phyloP scores from a whole-genome alignment of 2,113 vertebrate species.

The Blennius ocellaris region DNA sequence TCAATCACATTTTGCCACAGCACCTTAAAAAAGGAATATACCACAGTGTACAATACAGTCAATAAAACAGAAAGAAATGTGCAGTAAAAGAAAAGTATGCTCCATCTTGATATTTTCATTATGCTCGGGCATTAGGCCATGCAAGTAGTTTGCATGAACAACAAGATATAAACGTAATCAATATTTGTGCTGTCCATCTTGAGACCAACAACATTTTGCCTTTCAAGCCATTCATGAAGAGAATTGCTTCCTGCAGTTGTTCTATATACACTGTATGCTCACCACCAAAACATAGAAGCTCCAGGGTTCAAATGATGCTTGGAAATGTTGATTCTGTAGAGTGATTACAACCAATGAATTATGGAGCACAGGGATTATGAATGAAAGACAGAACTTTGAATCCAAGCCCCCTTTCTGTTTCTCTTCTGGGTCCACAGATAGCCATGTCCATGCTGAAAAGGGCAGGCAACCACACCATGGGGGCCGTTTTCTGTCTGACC shows the following conservation, averaged over 20 bases:
- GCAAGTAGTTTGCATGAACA: slow-evolving; percentile 7
- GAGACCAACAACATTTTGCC: slow-evolving; percentile 17
- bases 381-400: slow-evolving; percentile 56
- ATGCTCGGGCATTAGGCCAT: no score
- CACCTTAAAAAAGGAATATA: no score
- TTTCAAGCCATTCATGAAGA: slow-evolving; percentile 14
- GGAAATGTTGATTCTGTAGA: slow-evolving; percentile 39
- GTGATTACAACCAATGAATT: slow-evolving; percentile 52
- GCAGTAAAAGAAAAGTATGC: no score
- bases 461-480: slow-evolving; percentile 41
- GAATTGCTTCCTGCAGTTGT: slow-evolving; percentile 23
- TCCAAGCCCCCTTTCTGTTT: slow-evolving; percentile 30
- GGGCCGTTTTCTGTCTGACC: slow-evolving; percentile 44
- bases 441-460: slow-evolving; percentile 36
- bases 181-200: neutral
- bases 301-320: slow-evolving; percentile 55
- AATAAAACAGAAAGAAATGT: no score
- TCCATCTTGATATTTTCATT: neutral
- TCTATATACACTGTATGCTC: slow-evolving; percentile 20
- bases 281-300: slow-evolving; percentile 40
- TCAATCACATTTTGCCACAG: no score
- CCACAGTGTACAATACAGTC: no score
- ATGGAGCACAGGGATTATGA: slow-evolving; percentile 60
- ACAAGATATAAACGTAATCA: slow-evolving; percentile 11
- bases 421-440: slow-evolving; percentile 43